phyloP scores from a whole-genome alignment of 2,113 vertebrate genomes.

The Recurvirostra avosetta region DNA sequence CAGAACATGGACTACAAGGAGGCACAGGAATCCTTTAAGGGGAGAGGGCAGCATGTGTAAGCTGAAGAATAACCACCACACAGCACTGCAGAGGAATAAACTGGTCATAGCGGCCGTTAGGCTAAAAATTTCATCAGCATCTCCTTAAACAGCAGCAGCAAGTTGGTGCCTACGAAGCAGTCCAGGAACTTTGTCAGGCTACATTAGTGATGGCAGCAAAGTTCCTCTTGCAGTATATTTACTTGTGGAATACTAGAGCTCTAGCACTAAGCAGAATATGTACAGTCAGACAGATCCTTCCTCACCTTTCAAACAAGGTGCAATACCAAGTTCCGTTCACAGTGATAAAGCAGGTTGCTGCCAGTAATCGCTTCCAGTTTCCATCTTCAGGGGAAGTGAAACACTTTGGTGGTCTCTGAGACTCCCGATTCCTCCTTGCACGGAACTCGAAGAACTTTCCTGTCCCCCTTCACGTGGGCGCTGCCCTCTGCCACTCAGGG shows the following conservation, averaged over 20 bases:
- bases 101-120: too few species aligned
- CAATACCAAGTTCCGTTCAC: not conserved
- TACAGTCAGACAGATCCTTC: not conserved
- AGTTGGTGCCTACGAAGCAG: not conserved
- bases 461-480: not conserved
- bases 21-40: not conserved
- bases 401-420: not conserved
- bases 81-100: not conserved
- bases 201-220: rapidly evolving
- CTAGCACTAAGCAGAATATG: not conserved
- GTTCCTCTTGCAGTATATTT: not conserved
- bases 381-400: constrained; percentile 34
- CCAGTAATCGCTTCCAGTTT: not conserved
- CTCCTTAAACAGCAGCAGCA: not conserved
- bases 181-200: not conserved
- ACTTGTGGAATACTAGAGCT: not conserved
- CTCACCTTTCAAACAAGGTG: not conserved
- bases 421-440: not conserved
- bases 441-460: constrained; percentile 10
- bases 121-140: not conserved
- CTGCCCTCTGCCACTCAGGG: not conserved
- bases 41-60: not conserved
- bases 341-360: not conserved
- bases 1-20: not conserved
- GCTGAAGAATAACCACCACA: not conserved